phyloP scores from a whole-genome alignment of 2,797 vertebrate genomes.

The Crocidura indochinensis region DNA sequence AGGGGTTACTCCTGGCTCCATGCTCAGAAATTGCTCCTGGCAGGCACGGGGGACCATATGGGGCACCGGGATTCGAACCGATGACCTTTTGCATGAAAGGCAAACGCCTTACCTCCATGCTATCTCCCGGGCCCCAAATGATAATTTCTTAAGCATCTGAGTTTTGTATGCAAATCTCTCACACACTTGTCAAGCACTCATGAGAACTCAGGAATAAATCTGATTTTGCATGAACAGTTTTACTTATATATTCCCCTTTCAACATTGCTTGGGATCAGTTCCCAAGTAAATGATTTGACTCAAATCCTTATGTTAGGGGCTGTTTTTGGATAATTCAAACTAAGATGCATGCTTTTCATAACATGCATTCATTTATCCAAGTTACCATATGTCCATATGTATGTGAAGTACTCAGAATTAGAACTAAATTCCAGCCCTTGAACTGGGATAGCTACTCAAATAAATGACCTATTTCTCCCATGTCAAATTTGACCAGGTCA shows the following conservation, averaged over 20 bases:
- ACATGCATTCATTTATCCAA: neutral
- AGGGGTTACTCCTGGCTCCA: too few species aligned
- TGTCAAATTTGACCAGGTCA: too few species aligned
- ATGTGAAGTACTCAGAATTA: neutral
- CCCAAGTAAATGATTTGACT: constrained; percentile 10
- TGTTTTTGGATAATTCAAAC: constrained; percentile 3
- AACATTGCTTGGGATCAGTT: neutral
- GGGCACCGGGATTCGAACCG: too few species aligned
- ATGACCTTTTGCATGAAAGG: too few species aligned
- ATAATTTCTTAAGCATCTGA: too few species aligned
- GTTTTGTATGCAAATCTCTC: too few species aligned
- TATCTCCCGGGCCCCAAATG: too few species aligned
- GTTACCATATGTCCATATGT: neutral
- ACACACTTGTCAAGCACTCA: too few species aligned
- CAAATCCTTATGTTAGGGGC: neutral
- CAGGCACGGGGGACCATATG: too few species aligned
- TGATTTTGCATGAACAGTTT: neutral
- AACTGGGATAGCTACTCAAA: neutral
- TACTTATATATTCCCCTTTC: neutral
- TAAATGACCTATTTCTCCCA: neutral
- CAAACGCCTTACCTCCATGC: too few species aligned
- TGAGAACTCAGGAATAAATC: too few species aligned
- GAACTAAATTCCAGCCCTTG: neutral
- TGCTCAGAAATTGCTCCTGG: too few species aligned
- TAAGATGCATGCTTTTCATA: constrained; percentile 4